Conservation (phyloP, 1,140 invertebrate genomes). For the Gerris buenoi region DNA sequence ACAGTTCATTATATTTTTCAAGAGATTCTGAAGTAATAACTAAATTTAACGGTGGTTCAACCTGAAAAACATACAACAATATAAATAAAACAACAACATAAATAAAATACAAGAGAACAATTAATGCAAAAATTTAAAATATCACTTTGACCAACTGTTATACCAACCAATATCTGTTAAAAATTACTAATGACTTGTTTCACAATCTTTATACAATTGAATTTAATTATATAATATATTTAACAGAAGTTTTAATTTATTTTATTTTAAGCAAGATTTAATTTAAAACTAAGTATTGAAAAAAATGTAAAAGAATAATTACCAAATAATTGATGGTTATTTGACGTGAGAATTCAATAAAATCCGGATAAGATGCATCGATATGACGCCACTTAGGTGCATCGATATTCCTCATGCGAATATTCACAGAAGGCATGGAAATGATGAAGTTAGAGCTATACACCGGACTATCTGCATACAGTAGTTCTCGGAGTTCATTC, state of each 20-base stretch:
- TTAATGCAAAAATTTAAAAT: not conserved
- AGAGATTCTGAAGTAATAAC: not conserved
- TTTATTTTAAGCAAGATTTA: not conserved
- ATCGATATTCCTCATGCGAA: not conserved
- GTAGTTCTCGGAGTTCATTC: not conserved
- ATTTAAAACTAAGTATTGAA: not conserved
- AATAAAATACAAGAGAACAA: not conserved
- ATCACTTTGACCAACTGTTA: not conserved
- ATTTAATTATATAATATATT: not conserved
- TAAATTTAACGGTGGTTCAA: not conserved
- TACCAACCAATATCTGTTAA: too few species aligned
- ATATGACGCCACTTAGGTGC: not conserved
- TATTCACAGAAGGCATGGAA: not conserved
- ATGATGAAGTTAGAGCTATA: not conserved
- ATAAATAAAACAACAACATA: not conserved
- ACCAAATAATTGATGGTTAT: not conserved
- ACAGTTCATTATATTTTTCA: not conserved
- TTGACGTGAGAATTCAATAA: not conserved
- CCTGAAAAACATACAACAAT: not conserved
- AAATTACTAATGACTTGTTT: not conserved
- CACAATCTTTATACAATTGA: not conserved
- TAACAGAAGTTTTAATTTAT: not conserved
- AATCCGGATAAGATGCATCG: not conserved
- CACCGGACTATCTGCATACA: not conserved
- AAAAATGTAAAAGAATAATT: not conserved